These are phyloP conservation scores for Penaeus japonicus DNA, from an alignment of 1,140 invertebrate species.

Conservation along the genomic window DNA sequence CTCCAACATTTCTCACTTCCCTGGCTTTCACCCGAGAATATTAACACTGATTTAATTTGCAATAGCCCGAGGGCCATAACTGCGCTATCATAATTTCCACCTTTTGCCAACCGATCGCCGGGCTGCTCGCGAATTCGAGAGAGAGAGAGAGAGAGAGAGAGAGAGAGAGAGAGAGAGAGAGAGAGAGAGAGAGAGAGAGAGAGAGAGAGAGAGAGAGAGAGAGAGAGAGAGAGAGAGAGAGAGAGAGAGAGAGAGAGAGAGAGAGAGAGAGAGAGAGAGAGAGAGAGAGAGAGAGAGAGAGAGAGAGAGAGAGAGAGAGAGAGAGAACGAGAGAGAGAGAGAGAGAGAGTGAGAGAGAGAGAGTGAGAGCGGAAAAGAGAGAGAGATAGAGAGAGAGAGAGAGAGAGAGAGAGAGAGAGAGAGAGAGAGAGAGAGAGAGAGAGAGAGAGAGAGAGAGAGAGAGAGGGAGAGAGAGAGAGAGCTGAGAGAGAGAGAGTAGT, in stretches of 20 bases:
- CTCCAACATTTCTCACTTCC: too few relatives aligned
- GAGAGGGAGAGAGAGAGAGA: not conserved
- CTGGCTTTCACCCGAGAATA: too few relatives aligned
- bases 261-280: not conserved
- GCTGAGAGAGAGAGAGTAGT: not conserved
- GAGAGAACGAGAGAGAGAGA: not conserved
- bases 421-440: slow-evolving; percentile 30
- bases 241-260: not conserved
- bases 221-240: slow-evolving; percentile 15
- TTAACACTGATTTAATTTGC: too few relatives aligned
- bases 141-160: too few relatives aligned
- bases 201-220: not conserved
- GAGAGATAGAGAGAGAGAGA: not conserved
- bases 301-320: not conserved
- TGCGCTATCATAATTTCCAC: too few relatives aligned
- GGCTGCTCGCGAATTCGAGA: too few relatives aligned
- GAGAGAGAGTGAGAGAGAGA: slow-evolving; percentile 10
- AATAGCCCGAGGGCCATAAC: too few relatives aligned
- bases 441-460: slow-evolving; percentile 17
- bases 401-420: not conserved
- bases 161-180: not conserved
- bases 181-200: not conserved
- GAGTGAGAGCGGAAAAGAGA: not conserved
- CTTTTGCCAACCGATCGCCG: too few relatives aligned
- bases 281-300: not conserved